Evolutionary conservation across 1,140 invertebrate species (phyloP), one percentile per base, ranked within the genome.

Genomic region (Drosophila tsacasi): DNA sequence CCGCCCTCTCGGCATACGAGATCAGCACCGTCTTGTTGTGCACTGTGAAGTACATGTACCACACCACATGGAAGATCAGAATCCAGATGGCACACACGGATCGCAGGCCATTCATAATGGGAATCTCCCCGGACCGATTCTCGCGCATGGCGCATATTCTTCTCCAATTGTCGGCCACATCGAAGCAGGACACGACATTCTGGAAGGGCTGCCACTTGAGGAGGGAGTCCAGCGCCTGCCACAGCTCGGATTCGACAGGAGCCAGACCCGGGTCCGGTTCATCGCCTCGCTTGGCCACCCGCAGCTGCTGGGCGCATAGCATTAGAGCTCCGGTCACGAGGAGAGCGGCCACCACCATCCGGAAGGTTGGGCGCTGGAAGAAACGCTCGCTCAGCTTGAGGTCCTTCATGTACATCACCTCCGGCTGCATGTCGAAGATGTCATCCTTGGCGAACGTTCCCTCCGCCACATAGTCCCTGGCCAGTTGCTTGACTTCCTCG

Each of bases 11-110:
- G 5, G 76, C 92, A 60, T 91, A 92, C 4, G 91, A 84, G 0
- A 93, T 69, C 8, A 93, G 66, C 23, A 83, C 79, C 0, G 83
- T 67, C 46, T 93, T 91, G 81, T 93, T 93, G 47, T 92, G 73
- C 0, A 93, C 83, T 0, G 91, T 92, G n/a, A 93, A 93, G 47
- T 92, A 93, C 83, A 91, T 93, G 40, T 72, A 93, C 92, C 92
- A 93, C 13, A 84, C 42, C 5, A 93, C 84, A 64, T 93, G 92
- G 35, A 93, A 93, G 1, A 83, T 55, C 5, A 93, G 55, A 49
- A 93, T 86, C 74, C 81, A 85, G n/a, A 93, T 58, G 50, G 92
- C 91, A 30, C 85, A 92, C 40, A 93, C 80, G 0, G 92, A 93
- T 27, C 92, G 84, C 12, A 93, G 52, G 5, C 92, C 92, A 76